Conservation (phyloP, 2,797 vertebrate genomes). For the Sciaenops ocellatus region DNA sequence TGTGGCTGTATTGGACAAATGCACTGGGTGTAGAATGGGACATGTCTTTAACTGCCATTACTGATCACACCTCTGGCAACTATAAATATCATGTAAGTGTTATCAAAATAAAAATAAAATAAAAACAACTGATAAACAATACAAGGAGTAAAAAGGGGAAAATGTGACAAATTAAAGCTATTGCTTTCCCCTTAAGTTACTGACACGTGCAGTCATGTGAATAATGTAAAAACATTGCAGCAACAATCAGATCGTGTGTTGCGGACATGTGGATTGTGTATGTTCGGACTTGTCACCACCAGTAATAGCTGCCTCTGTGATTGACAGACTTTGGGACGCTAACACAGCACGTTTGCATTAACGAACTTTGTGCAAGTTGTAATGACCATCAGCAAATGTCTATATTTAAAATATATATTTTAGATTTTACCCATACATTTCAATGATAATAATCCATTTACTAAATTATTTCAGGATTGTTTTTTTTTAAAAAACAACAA, state of each 20-base stretch:
- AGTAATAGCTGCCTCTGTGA: constrained; percentile 85
- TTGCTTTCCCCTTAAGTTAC: constrained; percentile 41
- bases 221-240: constrained; percentile 56
- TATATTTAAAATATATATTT: constrained; percentile 11
- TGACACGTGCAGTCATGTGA: constrained; percentile 57
- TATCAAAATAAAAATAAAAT: constrained; percentile 36
- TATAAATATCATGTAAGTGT: constrained; percentile 45
- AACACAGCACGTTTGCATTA: constrained; percentile 46
- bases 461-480: constrained; percentile 7
- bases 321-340: constrained; percentile 69
- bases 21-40: constrained; percentile 52
- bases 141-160: constrained; percentile 57
- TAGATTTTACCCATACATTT: constrained; percentile 21
- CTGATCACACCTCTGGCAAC: constrained; percentile 40
- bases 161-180: constrained; percentile 53
- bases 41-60: constrained; percentile 38
- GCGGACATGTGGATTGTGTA: constrained; percentile 68
- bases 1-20: constrained; percentile 59
- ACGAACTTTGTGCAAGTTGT: constrained; percentile 45
- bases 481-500: constrained; percentile 1
- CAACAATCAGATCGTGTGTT: constrained; percentile 56
- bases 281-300: constrained; percentile 74
- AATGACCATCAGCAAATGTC: constrained; percentile 50
- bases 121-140: constrained; percentile 45
- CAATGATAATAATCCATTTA: not conserved